Evolutionary conservation across 2,113 vertebrate species (phyloP).

Genomic region (Hippocampus comes): DNA sequence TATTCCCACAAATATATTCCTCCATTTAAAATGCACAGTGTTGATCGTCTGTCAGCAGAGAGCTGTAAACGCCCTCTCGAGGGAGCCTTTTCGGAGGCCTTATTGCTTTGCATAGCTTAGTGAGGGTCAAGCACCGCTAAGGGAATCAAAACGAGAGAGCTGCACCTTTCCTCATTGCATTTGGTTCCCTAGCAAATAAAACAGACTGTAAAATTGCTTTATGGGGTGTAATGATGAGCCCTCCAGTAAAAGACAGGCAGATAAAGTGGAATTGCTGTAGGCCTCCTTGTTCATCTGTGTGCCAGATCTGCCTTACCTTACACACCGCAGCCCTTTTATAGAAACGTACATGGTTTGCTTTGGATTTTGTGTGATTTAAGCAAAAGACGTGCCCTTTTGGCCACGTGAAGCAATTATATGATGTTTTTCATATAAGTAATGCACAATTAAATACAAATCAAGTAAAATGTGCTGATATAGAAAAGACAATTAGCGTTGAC

Average conservation of each 20-base stretch:
- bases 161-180: conserved; percentile 45
- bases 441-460: background rate
- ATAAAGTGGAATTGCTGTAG: conserved; percentile 26
- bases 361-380: conserved; percentile 10
- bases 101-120: conserved; percentile 53
- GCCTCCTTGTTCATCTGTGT: conserved; percentile 41
- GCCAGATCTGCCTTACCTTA: conserved; percentile 19
- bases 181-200: conserved; percentile 60
- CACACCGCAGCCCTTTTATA: conserved; percentile 20
- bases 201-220: conserved; percentile 73
- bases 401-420: too few relatives aligned
- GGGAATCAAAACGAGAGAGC: conserved; percentile 53
- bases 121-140: conserved; percentile 54
- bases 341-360: conserved; percentile 4
- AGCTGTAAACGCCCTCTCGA: conserved; percentile 61
- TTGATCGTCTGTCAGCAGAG: conserved; percentile 64
- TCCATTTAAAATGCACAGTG: conserved; percentile 67
- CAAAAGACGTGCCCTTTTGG: background rate
- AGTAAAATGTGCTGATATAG: background rate
- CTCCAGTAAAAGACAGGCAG: conserved; percentile 49
- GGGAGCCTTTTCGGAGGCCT: conserved; percentile 64
- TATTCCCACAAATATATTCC: conserved; percentile 29
- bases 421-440: background rate
- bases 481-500: background rate
- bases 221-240: conserved; percentile 73